Conservation (phyloP, 2,113 vertebrate genomes). For the Hippocampus abdominalis region DNA sequence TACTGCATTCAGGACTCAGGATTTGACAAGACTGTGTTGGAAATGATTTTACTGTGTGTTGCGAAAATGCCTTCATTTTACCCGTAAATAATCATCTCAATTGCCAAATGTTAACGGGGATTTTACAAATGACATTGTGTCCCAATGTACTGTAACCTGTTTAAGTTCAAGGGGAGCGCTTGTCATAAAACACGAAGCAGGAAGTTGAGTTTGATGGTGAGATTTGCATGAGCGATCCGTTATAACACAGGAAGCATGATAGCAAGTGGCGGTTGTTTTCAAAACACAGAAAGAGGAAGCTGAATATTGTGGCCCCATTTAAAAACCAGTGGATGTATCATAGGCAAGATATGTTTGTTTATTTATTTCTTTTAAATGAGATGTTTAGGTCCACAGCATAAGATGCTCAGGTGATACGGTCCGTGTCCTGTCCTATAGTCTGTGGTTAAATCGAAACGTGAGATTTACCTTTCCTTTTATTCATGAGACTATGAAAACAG, state of each 20-base stretch:
- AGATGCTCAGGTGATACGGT: not conserved
- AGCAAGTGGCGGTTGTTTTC: slow-evolving; percentile 50
- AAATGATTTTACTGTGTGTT: not conserved
- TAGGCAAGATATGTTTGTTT: not conserved
- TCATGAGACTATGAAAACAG: not conserved
- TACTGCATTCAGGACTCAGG: not conserved
- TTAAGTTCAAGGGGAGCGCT: not conserved
- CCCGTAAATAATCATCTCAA: not conserved
- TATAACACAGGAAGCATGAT: slow-evolving; percentile 52
- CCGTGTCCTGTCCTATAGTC: not conserved
- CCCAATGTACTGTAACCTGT: not conserved
- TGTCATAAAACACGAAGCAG: slow-evolving; percentile 1
- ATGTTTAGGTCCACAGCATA: not conserved
- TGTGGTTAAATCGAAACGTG: not conserved
- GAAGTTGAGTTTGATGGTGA: slow-evolving; percentile 16
- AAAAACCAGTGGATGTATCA: not conserved
- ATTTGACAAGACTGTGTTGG: slow-evolving; percentile 2
- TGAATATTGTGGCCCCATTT: slow-evolving; percentile 22
- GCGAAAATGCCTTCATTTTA: too few species aligned
- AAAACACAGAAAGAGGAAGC: slow-evolving; percentile 60
- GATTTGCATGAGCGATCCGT: slow-evolving; percentile 18
- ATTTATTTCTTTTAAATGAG: not conserved
- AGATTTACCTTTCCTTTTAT: not conserved
- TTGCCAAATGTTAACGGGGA: not conserved
- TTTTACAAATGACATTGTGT: not conserved